Percentiles rank a stretch among this genome's conserved stretches.
Evolutionary conservation across 2,797 vertebrate species (phyloP).

Genomic region (Sebastolobus alascanus): DNA sequence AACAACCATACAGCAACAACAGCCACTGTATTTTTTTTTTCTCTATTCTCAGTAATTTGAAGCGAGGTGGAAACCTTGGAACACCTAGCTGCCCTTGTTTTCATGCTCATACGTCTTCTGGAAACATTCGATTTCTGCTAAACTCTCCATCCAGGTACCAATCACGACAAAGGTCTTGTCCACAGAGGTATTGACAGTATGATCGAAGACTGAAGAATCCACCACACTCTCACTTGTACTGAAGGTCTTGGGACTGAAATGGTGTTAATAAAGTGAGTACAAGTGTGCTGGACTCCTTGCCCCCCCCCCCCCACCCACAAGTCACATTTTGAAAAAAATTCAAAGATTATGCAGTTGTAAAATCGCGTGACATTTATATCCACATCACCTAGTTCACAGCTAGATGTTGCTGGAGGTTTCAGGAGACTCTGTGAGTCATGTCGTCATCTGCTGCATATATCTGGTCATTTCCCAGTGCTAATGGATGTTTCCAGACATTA

Average conservation of each 20-base stretch:
- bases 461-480: not conserved
- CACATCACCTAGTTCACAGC: not conserved
- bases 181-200: not conserved
- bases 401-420: not conserved
- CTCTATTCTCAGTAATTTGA: not conserved
- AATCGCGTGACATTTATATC: not conserved
- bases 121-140: not conserved
- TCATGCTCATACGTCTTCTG: not conserved
- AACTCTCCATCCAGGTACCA: not conserved
- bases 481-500: not conserved
- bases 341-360: not conserved
- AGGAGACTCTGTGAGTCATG: constrained; percentile 8
- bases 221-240: not conserved
- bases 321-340: not conserved
- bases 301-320: not conserved
- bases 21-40: not conserved
- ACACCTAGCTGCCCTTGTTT: not conserved
- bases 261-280: too few relatives aligned
- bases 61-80: not conserved
- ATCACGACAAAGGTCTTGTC: not conserved
- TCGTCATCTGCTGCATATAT: constrained; percentile 1
- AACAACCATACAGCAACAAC: not conserved
- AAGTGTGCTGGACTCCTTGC: not conserved
- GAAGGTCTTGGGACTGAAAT: not conserved
- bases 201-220: not conserved